Conservation (phyloP, 2,888 invertebrate genomes). For the Amphipyra tragopoginis region DNA sequence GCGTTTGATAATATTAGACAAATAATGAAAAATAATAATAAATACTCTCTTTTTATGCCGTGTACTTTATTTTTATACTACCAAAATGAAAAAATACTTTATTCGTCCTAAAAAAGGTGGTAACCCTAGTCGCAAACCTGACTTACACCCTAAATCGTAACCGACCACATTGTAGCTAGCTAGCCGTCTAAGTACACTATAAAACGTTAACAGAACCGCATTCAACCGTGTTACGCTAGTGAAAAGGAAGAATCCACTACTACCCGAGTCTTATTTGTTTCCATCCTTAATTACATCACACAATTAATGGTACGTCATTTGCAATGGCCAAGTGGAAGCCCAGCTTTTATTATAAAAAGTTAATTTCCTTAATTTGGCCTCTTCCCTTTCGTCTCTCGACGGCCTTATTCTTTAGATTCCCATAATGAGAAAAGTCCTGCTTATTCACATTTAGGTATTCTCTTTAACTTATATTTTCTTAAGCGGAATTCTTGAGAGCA, state of each 20-base stretch:
- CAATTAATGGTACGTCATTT: conserved; percentile 85
- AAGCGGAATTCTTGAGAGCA: conserved; percentile 58
- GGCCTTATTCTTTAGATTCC: conserved; percentile 73
- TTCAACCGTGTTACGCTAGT: conserved; percentile 39
- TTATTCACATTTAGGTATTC: conserved; percentile 70
- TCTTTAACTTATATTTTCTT: conserved; percentile 69
- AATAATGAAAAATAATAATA: too few relatives aligned
- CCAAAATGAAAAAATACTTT: too few relatives aligned
- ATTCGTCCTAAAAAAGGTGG: too few relatives aligned
- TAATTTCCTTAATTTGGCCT: conserved; percentile 86
- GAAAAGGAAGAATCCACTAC: conserved; percentile 45
- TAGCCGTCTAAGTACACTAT: conserved; percentile 44
- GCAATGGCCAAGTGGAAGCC: conserved; percentile 73
- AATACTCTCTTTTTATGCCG: too few relatives aligned
- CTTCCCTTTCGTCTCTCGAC: conserved; percentile 69
- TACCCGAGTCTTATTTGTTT: conserved; percentile 69
- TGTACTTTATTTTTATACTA: too few relatives aligned
- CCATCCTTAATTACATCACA: conserved; percentile 77
- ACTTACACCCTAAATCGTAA: conserved; percentile 39
- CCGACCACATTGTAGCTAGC: conserved; percentile 11
- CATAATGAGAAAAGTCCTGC: conserved; percentile 74
- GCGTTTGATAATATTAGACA: too few relatives aligned
- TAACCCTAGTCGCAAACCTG: conserved; percentile 22
- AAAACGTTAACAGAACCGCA: conserved; percentile 49
- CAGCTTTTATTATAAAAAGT: conserved; percentile 81